Conservation (phyloP, 2,113 vertebrate genomes). For the Mobula birostris region DNA sequence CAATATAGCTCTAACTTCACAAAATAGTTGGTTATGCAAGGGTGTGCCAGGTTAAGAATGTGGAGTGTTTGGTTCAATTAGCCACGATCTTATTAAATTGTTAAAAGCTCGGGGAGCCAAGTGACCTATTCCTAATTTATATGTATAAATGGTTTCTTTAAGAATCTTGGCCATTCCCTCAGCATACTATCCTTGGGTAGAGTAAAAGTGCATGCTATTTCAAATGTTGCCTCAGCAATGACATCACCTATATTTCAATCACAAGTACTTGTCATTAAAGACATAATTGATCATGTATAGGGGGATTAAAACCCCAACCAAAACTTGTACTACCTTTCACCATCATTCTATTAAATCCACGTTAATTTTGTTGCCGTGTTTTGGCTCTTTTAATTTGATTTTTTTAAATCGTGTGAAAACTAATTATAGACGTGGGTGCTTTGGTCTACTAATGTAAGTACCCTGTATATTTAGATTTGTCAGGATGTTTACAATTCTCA, state of each 20-base stretch:
- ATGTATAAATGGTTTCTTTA: background rate
- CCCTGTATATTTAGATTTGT: background rate
- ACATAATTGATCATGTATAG: too few species aligned
- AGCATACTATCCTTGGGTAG: background rate
- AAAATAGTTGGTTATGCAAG: too few species aligned
- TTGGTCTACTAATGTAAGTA: background rate
- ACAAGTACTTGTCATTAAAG: background rate
- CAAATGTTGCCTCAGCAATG: background rate
- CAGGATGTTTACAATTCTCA: background rate
- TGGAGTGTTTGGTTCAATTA: too few species aligned
- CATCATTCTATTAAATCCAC: background rate
- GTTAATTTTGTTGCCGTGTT: too few species aligned
- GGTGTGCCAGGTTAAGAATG: too few species aligned
- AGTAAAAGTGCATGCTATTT: background rate
- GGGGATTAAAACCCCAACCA: background rate
- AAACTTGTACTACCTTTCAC: background rate
- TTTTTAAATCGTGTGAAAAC: background rate
- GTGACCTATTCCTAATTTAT: too few species aligned
- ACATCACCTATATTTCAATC: background rate
- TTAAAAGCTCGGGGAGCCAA: too few species aligned
- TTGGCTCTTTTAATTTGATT: background rate
- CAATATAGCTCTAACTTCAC: background rate
- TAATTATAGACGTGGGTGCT: background rate
- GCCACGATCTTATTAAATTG: too few species aligned
- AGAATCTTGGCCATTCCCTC: background rate